Conservation (phyloP, 2,797 vertebrate species). For the Argyrosomus regius region DNA sequence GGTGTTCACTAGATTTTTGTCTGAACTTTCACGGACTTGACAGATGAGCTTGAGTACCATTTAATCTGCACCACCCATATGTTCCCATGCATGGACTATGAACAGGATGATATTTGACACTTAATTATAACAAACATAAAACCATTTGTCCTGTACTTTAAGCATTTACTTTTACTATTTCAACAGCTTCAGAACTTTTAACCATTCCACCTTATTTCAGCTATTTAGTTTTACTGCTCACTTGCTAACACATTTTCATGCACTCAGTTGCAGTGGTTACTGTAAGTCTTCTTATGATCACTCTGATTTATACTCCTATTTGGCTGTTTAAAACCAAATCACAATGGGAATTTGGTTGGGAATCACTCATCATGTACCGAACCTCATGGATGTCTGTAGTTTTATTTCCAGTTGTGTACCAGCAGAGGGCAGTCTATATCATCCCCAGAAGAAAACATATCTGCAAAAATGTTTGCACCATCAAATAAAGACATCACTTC, state of each 20-base stretch:
- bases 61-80: not conserved
- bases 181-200: not conserved
- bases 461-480: not conserved
- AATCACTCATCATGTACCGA: not conserved
- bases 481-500: slow-evolving; percentile 58
- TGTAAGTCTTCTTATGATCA: not conserved
- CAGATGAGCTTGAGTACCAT: not conserved
- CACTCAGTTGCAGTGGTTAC: not conserved
- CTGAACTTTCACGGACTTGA: not conserved
- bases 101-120: not conserved
- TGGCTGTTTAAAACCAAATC: not conserved
- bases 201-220: not conserved
- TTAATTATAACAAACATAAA: not conserved
- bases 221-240: not conserved
- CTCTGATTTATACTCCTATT: not conserved
- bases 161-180: not conserved
- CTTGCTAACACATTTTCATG: too few species aligned
- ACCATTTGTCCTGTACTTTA: not conserved
- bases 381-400: not conserved
- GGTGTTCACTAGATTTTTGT: not conserved
- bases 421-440: slow-evolving; percentile 67
- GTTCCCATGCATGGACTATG: not conserved
- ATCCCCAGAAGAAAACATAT: not conserved
- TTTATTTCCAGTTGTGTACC: slow-evolving; percentile 23
- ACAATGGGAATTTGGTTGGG: not conserved